A percentile compares a stretch with the other conserved stretches of the same genome.
These are phyloP conservation scores for Scortum barcoo DNA, from an alignment of 2,113 vertebrate species.

Conservation along the genomic window DNA sequence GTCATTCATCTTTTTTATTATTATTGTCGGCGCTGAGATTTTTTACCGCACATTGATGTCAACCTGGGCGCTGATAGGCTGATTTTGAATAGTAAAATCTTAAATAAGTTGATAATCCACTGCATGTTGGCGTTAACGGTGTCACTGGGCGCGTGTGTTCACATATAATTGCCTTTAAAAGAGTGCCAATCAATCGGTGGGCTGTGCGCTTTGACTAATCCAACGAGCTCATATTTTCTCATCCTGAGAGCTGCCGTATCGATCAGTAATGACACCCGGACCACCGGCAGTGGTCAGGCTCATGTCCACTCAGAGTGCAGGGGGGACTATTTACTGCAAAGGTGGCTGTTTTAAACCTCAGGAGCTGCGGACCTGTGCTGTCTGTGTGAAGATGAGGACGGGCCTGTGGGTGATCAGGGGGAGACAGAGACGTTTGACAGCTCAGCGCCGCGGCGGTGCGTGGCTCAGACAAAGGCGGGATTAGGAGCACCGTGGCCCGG, in stretches of 20 bases:
- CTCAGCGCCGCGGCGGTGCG: slow-evolving; percentile 30
- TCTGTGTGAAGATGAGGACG: neutral
- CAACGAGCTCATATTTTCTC: neutral
- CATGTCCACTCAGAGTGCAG: slow-evolving; percentile 7
- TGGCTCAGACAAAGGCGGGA: slow-evolving; percentile 66
- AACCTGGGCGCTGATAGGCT: neutral
- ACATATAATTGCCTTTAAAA: neutral
- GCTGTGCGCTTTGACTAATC: neutral
- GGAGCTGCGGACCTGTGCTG: neutral
- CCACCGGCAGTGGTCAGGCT: slow-evolving; percentile 17
- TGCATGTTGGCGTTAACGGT: neutral
- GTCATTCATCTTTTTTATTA: neutral
- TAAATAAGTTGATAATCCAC: neutral
- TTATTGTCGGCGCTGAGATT: neutral
- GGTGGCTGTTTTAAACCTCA: neutral
- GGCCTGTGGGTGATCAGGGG: slow-evolving; percentile 6
- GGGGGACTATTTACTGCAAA: neutral
- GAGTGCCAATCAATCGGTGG: neutral
- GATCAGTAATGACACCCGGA: slow-evolving; percentile 39
- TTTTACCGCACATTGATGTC: neutral
- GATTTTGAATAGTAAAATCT: neutral
- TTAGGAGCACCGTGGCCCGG: slow-evolving; percentile 55
- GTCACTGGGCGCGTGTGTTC: neutral
- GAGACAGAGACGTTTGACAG: slow-evolving; percentile 41
- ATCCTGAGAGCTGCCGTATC: neutral